phyloP scores from a whole-genome alignment of 2,888 invertebrate genomes.

The Bibio marci region DNA sequence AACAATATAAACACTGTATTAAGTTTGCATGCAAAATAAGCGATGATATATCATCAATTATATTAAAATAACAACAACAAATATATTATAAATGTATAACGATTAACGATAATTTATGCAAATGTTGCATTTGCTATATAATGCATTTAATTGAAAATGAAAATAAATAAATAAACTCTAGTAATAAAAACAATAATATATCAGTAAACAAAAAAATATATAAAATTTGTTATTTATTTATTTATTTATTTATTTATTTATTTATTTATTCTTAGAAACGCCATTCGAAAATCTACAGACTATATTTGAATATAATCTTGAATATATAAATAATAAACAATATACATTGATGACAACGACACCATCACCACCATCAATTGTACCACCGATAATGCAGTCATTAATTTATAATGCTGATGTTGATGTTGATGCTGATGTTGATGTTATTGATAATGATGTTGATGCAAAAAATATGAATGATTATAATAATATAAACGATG shows the following conservation, averaged over 20 bases:
- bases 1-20: no score
- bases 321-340: conserved; percentile 5
- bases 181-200: no score
- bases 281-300: conserved; percentile 31
- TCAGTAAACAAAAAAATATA: background rate
- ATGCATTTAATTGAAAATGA: no score
- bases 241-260: background rate
- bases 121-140: no score
- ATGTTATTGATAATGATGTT: background rate
- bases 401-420: background rate
- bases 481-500: no score
- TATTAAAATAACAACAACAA: no score
- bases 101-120: no score
- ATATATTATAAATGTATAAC: no score
- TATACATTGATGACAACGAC: background rate
- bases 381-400: background rate
- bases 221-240: background rate
- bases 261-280: background rate
- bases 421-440: background rate
- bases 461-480: background rate
- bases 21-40: no score
- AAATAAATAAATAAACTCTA: no score
- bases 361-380: background rate
- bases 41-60: no score
- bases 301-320: conserved; percentile 50